Evolutionary conservation across 92 coral and sea anemone species (phyloP).

Genomic region (Chrysogorgia sp.): DNA sequence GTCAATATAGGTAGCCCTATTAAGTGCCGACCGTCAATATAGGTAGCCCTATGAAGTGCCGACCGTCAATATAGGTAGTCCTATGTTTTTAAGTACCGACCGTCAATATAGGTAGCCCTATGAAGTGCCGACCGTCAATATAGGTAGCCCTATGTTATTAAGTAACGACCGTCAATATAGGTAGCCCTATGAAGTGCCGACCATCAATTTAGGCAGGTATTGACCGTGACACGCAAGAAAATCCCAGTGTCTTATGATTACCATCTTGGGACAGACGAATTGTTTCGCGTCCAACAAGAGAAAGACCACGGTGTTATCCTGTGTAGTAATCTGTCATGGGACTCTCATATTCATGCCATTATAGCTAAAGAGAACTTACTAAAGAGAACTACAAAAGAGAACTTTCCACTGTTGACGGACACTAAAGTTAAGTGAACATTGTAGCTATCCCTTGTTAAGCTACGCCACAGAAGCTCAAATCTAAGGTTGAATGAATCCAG

Average conservation of each 20-base stretch:
- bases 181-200: too few relatives aligned
- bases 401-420: constrained; percentile 40
- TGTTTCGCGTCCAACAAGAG: not conserved
- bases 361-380: constrained; percentile 30
- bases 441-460: constrained; percentile 38
- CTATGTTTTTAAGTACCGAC: too few relatives aligned
- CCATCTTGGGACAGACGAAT: not conserved
- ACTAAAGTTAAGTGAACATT: constrained; percentile 22
- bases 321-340: constrained; percentile 43
- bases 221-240: constrained; percentile 28
- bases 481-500: constrained; percentile 45
- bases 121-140: too few relatives aligned
- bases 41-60: too few relatives aligned
- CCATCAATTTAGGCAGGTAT: too few relatives aligned
- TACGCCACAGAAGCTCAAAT: constrained; percentile 47
- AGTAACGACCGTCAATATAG: too few relatives aligned
- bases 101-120: too few relatives aligned
- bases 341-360: not conserved
- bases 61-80: too few relatives aligned
- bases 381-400: constrained; percentile 21
- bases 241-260: constrained; percentile 4
- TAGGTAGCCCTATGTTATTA: too few relatives aligned
- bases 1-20: too few relatives aligned
- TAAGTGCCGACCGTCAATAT: too few relatives aligned
- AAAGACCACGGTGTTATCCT: not conserved